These are phyloP conservation scores for Drosophila virilis DNA, from an alignment of 1,140 invertebrate species.

Conservation along the genomic window DNA sequence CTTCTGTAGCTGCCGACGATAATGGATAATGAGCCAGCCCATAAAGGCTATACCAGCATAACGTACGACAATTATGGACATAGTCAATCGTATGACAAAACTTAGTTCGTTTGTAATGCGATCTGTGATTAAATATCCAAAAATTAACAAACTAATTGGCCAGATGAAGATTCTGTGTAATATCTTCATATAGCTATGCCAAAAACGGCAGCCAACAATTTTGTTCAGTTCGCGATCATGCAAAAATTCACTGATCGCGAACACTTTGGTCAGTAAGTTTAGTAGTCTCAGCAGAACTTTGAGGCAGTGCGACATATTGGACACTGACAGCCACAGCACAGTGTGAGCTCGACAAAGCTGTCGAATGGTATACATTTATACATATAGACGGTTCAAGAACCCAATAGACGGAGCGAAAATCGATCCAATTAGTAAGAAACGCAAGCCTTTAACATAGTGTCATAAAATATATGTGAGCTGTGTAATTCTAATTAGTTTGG, in stretches of 20 bases:
- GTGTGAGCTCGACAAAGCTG: not conserved
- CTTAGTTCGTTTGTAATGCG: not conserved
- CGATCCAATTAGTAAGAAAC: not conserved
- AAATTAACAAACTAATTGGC: not conserved
- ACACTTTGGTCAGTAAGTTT: not conserved
- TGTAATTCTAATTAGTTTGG: not conserved
- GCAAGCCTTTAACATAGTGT: not conserved
- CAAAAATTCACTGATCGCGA: not conserved
- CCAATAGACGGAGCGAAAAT: not conserved
- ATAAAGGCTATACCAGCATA: not conserved
- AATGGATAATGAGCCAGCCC: not conserved
- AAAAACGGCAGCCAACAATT: not conserved
- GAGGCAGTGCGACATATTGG: not conserved
- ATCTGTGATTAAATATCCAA: not conserved
- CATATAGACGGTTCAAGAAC: too few species aligned
- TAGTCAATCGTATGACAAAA: too few species aligned
- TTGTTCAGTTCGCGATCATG: not conserved
- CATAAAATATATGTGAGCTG: not conserved
- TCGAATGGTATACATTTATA: not conserved
- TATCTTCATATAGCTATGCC: not conserved
- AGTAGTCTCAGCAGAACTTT: slow-evolving; percentile 3
- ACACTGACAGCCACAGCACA: not conserved
- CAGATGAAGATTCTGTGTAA: not conserved
- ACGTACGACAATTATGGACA: not conserved
- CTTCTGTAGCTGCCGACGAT: not conserved